Base-by-base conservation (phyloP, 1,140 invertebrate species). In the Leptinotarsa lineolata region DNA sequence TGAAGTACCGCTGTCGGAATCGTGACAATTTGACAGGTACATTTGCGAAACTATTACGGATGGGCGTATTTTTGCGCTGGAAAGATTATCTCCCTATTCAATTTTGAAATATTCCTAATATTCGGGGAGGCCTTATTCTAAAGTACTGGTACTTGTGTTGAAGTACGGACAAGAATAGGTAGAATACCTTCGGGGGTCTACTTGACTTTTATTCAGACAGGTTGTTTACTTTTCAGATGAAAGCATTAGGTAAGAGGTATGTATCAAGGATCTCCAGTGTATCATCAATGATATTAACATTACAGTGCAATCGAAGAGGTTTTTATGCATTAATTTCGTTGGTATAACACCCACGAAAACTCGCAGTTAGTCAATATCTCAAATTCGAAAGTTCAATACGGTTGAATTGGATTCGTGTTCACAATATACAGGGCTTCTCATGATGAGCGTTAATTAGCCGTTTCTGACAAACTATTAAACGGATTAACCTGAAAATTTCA, bases 21-120 rank as follows among this genome's bases (percentile, higher is more conserved):
- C 8, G 4, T 54, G 48, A 54, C 48, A 54, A 54, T 54, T 54
- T 54, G 48, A 54, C 48, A 54, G 48, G 48, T 54, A 54, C n/a
- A n/a, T 54, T 16, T 54, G n/a, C 4, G 48, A 54, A 54, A 54
- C 48, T 54, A 54, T 54, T 16, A 54, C 48, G 48, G 6, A 18
- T 54, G 48, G 48, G 48, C n/a, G 48, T 15, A 18, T n/a, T 54
- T 54, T 16, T 18, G 48, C 48, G 16, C 48, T 54, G 15, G n/a
- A 54, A 54, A 54, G 48, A n/a, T 54, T 54, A 54, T 54, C 48
- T 54, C 16, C 48, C 48, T 54, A 54, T 54, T 54, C 48, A 54
- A 54, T 16, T 16, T 8, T 4, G n/a, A 54, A 18, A 15, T 54
- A n/a, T 16, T 18, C 48, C 4, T 54, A 54, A 54, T 54, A 54